A percentile compares a stretch with the other conserved stretches of the same genome.
Evolutionary conservation across 2,888 invertebrate genomes (phyloP).

Genomic region (Caenorhabditis panamensis): DNA sequence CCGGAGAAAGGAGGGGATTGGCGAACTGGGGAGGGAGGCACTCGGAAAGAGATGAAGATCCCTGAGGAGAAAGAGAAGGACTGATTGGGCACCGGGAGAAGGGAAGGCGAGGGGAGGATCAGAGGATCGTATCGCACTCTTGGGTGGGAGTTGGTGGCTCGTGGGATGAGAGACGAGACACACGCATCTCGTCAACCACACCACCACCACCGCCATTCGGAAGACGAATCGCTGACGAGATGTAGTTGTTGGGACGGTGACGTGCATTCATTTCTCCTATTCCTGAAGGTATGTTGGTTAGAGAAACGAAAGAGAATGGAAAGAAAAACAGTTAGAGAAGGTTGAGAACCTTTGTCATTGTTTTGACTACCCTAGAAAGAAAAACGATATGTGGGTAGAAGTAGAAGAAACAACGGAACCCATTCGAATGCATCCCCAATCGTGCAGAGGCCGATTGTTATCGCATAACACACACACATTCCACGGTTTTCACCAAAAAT

Average conservation of each 20-base stretch:
- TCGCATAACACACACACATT: conserved; percentile 60
- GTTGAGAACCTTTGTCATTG: not conserved
- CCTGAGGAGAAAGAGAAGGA: conserved; percentile 24
- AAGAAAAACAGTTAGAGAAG: not conserved
- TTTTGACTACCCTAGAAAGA: not conserved
- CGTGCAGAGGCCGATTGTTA: conserved; percentile 59
- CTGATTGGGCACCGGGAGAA: conserved; percentile 9
- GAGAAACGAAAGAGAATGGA: not conserved
- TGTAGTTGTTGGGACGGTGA: conserved; percentile 57
- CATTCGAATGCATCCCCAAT: conserved; percentile 35
- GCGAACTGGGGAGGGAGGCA: conserved; percentile 4
- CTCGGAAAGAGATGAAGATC: conserved; percentile 32
- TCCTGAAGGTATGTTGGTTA: conserved; percentile 8
- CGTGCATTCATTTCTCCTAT: conserved; percentile 31
- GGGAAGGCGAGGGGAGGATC: not conserved
- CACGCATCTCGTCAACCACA: conserved; percentile 68
- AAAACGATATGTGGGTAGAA: not conserved
- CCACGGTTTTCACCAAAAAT: conserved; percentile 30
- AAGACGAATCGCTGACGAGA: conserved; percentile 60
- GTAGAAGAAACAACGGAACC: conserved; percentile 7
- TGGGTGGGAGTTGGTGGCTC: conserved; percentile 67
- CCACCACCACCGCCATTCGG: conserved; percentile 68
- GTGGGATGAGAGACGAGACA: conserved; percentile 68
- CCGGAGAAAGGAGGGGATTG: conserved; percentile 5
- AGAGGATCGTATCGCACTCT: conserved; percentile 68